Conservation (phyloP, 1,140 invertebrate species). For the Epicauta chinensis region DNA sequence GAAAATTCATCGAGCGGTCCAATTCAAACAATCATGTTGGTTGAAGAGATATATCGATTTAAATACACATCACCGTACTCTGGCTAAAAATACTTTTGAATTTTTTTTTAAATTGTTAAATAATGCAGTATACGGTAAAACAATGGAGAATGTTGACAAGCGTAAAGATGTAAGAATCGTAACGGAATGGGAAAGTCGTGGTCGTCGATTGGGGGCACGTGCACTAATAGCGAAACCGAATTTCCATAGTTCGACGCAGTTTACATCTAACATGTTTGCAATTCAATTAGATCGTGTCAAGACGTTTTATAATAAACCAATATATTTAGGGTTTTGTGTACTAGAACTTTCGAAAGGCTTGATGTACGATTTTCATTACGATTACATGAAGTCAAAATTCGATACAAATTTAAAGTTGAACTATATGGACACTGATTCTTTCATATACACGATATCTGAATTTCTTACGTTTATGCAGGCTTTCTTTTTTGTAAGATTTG, state of each 20-base stretch:
- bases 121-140: no score
- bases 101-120: no score
- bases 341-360: slow-evolving; percentile 35
- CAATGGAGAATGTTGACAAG: slow-evolving; percentile 13
- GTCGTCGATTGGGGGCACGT: slow-evolving; percentile 20
- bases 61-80: not conserved
- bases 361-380: slow-evolving; percentile 37
- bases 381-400: slow-evolving; percentile 26
- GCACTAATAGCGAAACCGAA: slow-evolving; percentile 32
- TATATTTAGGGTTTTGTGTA: slow-evolving; percentile 33
- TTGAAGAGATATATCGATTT: slow-evolving; percentile 15
- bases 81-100: no score
- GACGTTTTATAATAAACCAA: slow-evolving; percentile 37
- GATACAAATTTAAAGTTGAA: slow-evolving; percentile 27
- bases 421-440: no score
- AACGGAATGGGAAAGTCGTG: slow-evolving; percentile 21
- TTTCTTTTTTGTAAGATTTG: no score
- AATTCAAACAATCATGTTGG: slow-evolving; percentile 13
- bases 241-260: slow-evolving; percentile 33
- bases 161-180: slow-evolving; percentile 31
- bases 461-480: slow-evolving; percentile 35
- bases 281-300: slow-evolving; percentile 34
- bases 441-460: slow-evolving; percentile 34
- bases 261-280: slow-evolving; percentile 37
- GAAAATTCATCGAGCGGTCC: slow-evolving; percentile 22